Evolutionary conservation across 2,888 invertebrate genomes (phyloP), one percentile per base, ranked within the genome.

Genomic region (Siphonodentalium dalli): DNA sequence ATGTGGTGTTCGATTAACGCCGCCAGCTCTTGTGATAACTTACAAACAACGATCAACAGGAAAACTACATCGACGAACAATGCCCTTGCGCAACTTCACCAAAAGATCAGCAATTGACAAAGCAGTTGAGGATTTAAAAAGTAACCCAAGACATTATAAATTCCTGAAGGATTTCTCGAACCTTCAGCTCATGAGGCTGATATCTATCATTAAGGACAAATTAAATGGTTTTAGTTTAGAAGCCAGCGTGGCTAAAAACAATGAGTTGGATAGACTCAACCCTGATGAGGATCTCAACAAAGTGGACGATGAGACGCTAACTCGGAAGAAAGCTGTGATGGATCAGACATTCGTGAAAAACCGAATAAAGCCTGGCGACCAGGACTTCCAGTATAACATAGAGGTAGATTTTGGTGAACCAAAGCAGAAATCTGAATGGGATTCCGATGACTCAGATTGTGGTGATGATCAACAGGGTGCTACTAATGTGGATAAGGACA

Each of bases 251-350:
- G 68, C 69, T 9, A 68, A 72, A 35, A 79, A 76, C 54, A 65
- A 71, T 42, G 71, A 70, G 27, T 76, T 83, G 58, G 83, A 80
- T 61, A 67, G 61, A 9, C 65, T 84, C 15, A 79, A 83, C 66
- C 80, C 83, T 0, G 77, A 85, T 4, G 83, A 84, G 66, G 84
- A 85, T 61, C 63, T 85, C 28, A 85, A 85, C 63, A 80, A 81
- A 65, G 68, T 84, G 3, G 78, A 80, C 48, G 79, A 79, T 27
- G 79, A 78, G 23, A 77, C 76, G 38, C 66, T 84, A 28, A 71
- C 70, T 23, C 65, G 78, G 11, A 84, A 84, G 56, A 85, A 85
- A 65, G 74, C 80, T n/a, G 66, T 83, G 0, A 85, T 85, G 85
- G 81, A 83, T 23, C 66, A 77, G 51, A 78, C 75, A 2, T 85